phyloP scores from a whole-genome alignment of 2,113 vertebrate genomes.

The Malurus elegans region DNA sequence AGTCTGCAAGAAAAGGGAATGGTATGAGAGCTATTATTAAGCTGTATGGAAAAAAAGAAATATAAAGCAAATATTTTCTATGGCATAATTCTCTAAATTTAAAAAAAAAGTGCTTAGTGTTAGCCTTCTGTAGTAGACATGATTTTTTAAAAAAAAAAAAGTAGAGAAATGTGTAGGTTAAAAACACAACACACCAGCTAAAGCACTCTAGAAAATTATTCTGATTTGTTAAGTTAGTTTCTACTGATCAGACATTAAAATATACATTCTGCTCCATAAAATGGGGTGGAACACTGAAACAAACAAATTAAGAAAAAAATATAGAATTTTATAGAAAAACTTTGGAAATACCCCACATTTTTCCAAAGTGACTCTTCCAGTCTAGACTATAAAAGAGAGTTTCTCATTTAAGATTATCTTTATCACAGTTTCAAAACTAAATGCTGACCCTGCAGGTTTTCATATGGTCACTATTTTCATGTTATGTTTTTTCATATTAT shows the following conservation, averaged over 20 bases:
- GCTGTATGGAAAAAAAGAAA: neutral
- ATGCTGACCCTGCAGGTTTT: neutral
- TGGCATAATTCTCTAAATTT: neutral
- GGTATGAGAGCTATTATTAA: neutral
- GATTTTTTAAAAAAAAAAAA: neutral
- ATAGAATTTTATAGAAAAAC: neutral
- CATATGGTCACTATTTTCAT: neutral
- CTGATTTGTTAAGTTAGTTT: neutral
- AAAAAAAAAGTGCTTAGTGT: neutral
- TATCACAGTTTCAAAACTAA: neutral
- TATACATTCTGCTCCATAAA: neutral
- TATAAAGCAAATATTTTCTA: neutral
- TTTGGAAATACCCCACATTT: neutral
- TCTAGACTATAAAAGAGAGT: neutral
- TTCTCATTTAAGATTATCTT: neutral
- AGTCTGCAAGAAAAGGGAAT: constrained; percentile 73
- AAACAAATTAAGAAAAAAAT: neutral
- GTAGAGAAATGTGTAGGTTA: neutral
- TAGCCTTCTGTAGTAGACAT: neutral
- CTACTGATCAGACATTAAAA: neutral
- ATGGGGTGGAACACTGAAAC: neutral
- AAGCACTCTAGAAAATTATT: neutral
- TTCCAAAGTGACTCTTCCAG: neutral
- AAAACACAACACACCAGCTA: neutral
- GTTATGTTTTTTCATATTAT: neutral